Base-by-base conservation (phyloP, 1,140 invertebrate genomes). In the Grapholita molesta region DNA sequence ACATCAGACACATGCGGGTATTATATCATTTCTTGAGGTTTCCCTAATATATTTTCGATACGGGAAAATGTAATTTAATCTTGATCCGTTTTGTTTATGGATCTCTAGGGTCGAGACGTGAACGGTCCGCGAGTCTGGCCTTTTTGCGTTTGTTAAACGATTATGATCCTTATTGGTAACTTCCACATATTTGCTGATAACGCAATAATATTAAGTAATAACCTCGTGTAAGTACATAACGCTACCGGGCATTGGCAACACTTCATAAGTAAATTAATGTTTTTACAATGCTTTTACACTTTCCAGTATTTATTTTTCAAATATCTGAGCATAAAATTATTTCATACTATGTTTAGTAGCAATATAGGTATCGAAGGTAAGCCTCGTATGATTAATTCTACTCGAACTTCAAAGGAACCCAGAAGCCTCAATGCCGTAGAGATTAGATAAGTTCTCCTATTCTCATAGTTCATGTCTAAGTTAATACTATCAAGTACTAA, bases 381-480 rank as follows among this genome's bases (percentile, higher is more conserved):
- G 55, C 55, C 12, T 61, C 55, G 11, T 61, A 61, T 61, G 28
- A 61, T 61, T 61, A 61, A 61, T 61, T 61, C 55, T 15, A n/a
- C 24, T 61, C 55, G 55, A 61, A 61, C 24, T 61, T 61, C 55
- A 25, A 28, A 61, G 55, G 55, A 30, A n/a, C 3, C 32, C 55
- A 4, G 42, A 61, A 61, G 24, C 55, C 55, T 61, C 55, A 66
- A 68, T 66, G 61, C 72, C 67, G 32, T 64, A 48, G 74, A 77
- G 79, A 85, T 85, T 80, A 83, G 75, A 76, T 73, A 83, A 85
- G 74, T 84, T 80, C 71, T 68, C 66, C 74, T 71, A 76, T 82
- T 79, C 74, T 67, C 68, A 72, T 74, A 80, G 76, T 80, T 81
- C 55, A 66, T 57, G 67, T 69, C 35, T 65, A 70, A 67, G 53